These are phyloP conservation scores for Tenthredo scrophulariae DNA, from an alignment of 2,888 invertebrate species.

Conservation along the genomic window DNA sequence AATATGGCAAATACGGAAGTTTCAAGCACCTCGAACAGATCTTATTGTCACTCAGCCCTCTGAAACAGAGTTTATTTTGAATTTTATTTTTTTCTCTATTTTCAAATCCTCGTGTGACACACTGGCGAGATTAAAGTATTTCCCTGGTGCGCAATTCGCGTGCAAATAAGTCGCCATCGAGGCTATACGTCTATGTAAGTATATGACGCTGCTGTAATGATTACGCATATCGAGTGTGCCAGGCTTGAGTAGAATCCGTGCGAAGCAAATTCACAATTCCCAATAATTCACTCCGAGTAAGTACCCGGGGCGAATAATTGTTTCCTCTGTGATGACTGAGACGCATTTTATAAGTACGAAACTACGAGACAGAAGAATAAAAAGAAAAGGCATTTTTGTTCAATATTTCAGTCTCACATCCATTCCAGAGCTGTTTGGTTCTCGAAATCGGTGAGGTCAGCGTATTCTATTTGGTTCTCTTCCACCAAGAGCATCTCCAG, in stretches of 20 bases:
- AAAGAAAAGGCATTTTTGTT: background rate
- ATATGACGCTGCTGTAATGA: background rate
- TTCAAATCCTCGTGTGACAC: background rate
- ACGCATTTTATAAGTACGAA: background rate
- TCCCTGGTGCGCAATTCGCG: background rate
- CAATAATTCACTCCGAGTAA: constrained; percentile 53
- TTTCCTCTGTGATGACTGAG: background rate
- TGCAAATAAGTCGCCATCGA: background rate
- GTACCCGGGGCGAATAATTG: constrained; percentile 4
- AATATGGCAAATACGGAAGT: constrained; percentile 78
- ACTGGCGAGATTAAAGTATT: constrained; percentile 13
- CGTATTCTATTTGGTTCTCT: constrained; percentile 77
- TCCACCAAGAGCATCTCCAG: constrained; percentile 79
- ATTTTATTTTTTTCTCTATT: background rate
- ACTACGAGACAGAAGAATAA: background rate
- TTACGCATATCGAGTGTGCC: background rate
- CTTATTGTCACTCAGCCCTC: constrained; percentile 77
- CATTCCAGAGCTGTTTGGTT: constrained; percentile 76
- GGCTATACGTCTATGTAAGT: background rate
- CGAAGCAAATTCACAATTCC: constrained; percentile 3
- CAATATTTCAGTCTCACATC: constrained; percentile 71
- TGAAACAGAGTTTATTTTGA: constrained; percentile 38
- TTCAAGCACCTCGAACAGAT: constrained; percentile 77
- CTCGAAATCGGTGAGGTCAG: constrained; percentile 77
- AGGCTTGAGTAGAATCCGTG: constrained; percentile 2